These are phyloP conservation scores for Phoebastria nigripes DNA, from an alignment of 2,797 vertebrate species.

Conservation along the genomic window DNA sequence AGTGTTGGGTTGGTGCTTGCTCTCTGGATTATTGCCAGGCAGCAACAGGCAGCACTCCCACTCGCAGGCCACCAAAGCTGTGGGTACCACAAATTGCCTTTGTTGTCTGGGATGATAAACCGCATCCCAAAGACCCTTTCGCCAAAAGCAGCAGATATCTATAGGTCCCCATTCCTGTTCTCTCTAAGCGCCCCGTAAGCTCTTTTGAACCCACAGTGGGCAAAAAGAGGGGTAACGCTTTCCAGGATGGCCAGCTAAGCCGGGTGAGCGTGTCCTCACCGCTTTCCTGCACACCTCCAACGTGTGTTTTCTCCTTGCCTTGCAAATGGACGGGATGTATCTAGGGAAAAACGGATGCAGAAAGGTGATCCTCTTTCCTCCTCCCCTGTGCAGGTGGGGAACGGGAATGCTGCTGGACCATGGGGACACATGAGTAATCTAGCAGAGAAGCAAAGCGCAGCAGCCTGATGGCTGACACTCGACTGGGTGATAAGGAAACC, in stretches of 20 bases:
- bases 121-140: not conserved
- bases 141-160: not conserved
- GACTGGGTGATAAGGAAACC: not conserved
- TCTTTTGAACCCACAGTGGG: not conserved
- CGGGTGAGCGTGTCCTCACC: accelerated
- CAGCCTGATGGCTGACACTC: not conserved
- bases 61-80: not conserved
- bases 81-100: not conserved
- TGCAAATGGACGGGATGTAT: not conserved
- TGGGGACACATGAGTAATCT: not conserved
- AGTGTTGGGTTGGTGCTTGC: not conserved
- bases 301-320: accelerated
- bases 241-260: not conserved
- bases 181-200: not conserved
- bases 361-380: not conserved
- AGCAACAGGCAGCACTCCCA: not conserved
- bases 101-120: not conserved
- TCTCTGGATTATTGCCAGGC: not conserved
- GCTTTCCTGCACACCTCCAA: not conserved
- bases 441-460: not conserved
- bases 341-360: not conserved
- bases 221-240: not conserved
- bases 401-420: not conserved
- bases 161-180: not conserved
- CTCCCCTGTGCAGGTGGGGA: not conserved